Evolutionary conservation across 2,113 vertebrate species (phyloP), one percentile per base, ranked within the genome.

Genomic region (Oenanthe oenanthe): DNA sequence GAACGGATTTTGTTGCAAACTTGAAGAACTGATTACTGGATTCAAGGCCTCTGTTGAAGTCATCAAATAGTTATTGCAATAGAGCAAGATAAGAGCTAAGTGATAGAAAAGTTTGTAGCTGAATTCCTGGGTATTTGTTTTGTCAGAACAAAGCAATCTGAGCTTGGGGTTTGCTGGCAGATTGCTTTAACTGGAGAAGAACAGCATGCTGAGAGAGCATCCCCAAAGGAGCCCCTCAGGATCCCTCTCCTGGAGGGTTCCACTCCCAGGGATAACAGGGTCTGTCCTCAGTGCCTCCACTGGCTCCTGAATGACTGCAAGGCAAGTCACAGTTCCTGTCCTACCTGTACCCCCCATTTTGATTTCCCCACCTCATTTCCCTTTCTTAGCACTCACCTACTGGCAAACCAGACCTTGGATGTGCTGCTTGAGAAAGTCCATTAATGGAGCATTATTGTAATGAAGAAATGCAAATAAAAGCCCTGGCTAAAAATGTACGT

Each of bases 31-130:
- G 85, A 77, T 93, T 93, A 43, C 72, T 36, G 57, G 76, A 92
- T 95, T 92, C 93, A 96, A 96, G 96, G 95, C 85, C 56, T 26
- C 81, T 65, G 57, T 13, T 93, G 93, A 96, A 78, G 96, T 95
- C 94, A 95, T 89, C 87, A 83, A 96, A 88, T 58, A 85, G 89
- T 89, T 96, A 85, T 31, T 94, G 88, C 75, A 93, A 76, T 38
- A 62, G 87, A 80, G 58, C 67, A 63, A 94, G 93, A 93, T 95
- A 96, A 95, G 67, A 80, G 51, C 78, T 5, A 38, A 94, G 76
- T 2, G 61, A 93, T 67, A 94, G 76, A 57, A 1, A 79, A 85
- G 34, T 77, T 83, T 58, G 51, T 56, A 32, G 77, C 57, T 75
- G 85, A 65, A 83, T 93, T 94, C 63, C 74, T 85, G 91, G 54